phyloP scores from a whole-genome alignment of 2,113 vertebrate genomes.

The Saccopteryx bilineata region DNA sequence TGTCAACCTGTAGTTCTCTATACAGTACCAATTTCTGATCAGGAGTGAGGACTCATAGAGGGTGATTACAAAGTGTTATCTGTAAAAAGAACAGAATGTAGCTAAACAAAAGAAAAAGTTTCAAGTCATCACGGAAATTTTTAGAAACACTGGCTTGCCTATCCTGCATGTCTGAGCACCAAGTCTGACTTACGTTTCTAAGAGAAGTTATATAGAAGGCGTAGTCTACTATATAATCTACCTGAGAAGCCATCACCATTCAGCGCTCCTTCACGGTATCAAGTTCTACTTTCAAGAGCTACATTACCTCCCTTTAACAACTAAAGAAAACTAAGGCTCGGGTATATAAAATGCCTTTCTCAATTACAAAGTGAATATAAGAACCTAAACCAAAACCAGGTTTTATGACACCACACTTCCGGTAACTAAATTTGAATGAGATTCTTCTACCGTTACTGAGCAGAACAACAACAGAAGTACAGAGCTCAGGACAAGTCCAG shows the following conservation, averaged over 20 bases:
- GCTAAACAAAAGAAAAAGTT: neutral
- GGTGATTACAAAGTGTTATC: neutral
- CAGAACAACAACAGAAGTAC: neutral
- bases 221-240: neutral
- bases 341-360: neutral
- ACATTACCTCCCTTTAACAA: neutral
- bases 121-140: neutral
- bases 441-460: neutral
- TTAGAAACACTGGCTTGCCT: neutral
- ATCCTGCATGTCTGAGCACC: neutral
- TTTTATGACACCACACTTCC: neutral
- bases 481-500: neutral
- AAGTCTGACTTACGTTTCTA: neutral
- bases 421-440: constrained; percentile 10
- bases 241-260: neutral
- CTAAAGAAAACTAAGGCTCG: constrained; percentile 31
- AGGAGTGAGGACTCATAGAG: neutral
- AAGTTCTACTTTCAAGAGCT: neutral
- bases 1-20: neutral
- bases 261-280: neutral
- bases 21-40: neutral
- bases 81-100: neutral
- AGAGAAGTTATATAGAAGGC: neutral
- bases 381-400: neutral
- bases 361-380: neutral